phyloP scores from a whole-genome alignment of 2,113 vertebrate genomes.

The Clarias batrachus region DNA sequence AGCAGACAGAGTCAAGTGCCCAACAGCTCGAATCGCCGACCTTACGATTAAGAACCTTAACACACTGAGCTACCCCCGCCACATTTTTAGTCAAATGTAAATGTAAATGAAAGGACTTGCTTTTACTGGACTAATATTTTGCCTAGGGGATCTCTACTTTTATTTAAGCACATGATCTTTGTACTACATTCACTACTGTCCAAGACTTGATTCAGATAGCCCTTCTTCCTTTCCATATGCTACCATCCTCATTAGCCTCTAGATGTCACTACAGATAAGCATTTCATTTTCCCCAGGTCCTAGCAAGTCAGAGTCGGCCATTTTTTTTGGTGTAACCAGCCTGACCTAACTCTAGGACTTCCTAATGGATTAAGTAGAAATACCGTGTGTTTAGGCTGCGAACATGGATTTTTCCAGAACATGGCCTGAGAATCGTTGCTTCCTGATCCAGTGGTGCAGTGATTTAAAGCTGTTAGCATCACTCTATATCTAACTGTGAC shows the following conservation, averaged over 20 bases:
- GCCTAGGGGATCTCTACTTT: too few relatives aligned
- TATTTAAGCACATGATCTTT: too few relatives aligned
- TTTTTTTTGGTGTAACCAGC: neutral
- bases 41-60: too few relatives aligned
- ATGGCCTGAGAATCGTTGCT: neutral
- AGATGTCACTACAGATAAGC: constrained; percentile 23
- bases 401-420: neutral
- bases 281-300: neutral
- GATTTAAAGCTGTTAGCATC: constrained; percentile 8
- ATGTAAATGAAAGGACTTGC: too few relatives aligned
- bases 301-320: neutral
- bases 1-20: too few relatives aligned
- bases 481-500: neutral
- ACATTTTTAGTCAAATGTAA: too few relatives aligned
- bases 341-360: neutral
- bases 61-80: too few relatives aligned
- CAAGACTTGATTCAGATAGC: neutral
- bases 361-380: neutral
- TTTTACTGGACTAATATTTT: too few relatives aligned
- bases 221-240: neutral
- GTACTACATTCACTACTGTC: too few relatives aligned
- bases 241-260: neutral
- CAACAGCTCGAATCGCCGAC: too few relatives aligned
- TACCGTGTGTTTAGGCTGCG: neutral
- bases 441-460: neutral